Evolutionary conservation across 2,797 vertebrate genomes (phyloP), one percentile per base, ranked within the genome.

Genomic region (Iguana delicatissima): DNA sequence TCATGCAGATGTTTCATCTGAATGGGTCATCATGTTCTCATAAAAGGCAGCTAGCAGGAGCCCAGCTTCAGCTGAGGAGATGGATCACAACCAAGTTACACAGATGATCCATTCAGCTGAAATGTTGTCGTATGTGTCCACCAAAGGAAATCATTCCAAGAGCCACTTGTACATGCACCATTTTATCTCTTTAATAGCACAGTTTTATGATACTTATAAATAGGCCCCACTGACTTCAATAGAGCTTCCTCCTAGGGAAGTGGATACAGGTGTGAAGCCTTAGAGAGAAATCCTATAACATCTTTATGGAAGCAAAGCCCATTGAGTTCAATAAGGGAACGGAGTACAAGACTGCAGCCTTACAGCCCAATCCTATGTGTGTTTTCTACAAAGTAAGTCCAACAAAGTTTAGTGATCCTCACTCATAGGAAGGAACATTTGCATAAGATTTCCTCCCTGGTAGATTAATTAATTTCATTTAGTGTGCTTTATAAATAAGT

Each of bases 401-500:
- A 18, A 22, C 6, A 42, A 73, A 73, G 4, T 5, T 29, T 14
- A n/a, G 32, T 73, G 32, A 73, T 73, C 32, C n/a, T 73, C 35
- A n/a, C 29, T n/a, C 12, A 14, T 4, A n/a, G 29, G 14, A 16
- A 73, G 32, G 3, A 5, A 5, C 59, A 35, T 13, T n/a, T 73
- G 9, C 12, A 16, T 73, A 73, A 13, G 69, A 73, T 83, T 42
- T 42, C 35, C 22, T 64, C 57, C 38, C 35, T 83, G 64, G 57
- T 22, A 9, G 10, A 18, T 24, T 62, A 35, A 57, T 82, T 12
- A 82, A 38, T 62, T 64, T 84, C 20, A 26, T 64, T 55, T 8
- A 93, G 80, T 73, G 91, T 91, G 82, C 79, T 84, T 95, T 95
- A 86, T 85, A 92, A 93, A 92, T 90, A 94, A 94, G 88, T 91